These are phyloP conservation scores for Piaya cayana DNA, from an alignment of 2,113 vertebrate species.

Conservation along the genomic window DNA sequence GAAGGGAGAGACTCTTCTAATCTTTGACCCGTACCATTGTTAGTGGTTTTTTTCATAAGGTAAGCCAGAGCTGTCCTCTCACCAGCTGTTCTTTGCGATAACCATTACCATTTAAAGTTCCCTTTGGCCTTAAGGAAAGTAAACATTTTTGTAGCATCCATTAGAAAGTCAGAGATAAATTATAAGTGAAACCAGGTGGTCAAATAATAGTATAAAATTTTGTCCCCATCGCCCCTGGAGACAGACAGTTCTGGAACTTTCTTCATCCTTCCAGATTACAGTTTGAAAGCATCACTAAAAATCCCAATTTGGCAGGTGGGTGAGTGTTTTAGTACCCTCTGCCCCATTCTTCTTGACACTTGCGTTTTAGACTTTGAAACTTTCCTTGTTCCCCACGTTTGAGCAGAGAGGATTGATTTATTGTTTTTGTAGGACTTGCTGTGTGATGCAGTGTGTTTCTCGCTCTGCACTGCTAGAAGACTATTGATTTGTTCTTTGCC, in stretches of 20 bases:
- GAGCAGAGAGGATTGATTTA: neutral
- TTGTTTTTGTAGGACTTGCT: neutral
- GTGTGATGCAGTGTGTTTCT: neutral
- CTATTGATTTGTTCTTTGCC: neutral
- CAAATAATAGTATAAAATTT: neutral
- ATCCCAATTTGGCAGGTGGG: neutral
- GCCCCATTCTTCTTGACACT: neutral
- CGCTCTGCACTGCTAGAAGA: neutral
- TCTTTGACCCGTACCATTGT: slow-evolving; percentile 30
- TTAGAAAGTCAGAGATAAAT: neutral
- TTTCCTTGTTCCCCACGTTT: neutral
- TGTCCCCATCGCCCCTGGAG: neutral
- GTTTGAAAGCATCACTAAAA: neutral
- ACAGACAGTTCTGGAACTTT: neutral
- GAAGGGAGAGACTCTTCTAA: neutral
- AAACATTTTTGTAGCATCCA: neutral
- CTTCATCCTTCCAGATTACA: neutral
- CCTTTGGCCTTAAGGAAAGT: neutral
- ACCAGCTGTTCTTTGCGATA: neutral
- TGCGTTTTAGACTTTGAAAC: neutral
- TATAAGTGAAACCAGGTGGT: neutral
- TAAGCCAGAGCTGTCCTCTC: neutral
- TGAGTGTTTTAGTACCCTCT: neutral
- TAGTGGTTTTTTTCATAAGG: neutral
- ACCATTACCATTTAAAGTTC: neutral